Evolutionary conservation across 2,888 invertebrate species (phyloP), one percentile per base, ranked within the genome.

Genomic region (Napeogenes inachia): DNA sequence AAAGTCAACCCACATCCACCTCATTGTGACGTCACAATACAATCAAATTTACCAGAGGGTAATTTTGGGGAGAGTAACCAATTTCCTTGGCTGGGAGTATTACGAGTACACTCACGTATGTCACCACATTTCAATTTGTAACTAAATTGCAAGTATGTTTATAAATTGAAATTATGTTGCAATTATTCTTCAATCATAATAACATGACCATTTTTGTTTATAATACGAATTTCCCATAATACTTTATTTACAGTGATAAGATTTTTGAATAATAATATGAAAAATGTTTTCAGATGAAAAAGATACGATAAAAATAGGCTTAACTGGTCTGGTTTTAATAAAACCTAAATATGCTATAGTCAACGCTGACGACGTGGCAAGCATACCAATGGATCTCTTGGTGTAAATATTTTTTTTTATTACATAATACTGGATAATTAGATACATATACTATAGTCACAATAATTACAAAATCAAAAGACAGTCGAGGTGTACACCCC

Each of bases 61-160:
- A 70, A 73, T 54, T 50, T 72, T 4, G 73, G 75, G 0, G 74
- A 80, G 54, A 68, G 65, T 2, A 66, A 62, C 0, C 57, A 54
- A 2, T 79, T 82, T 50, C 77, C 80, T 0, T 85, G 86, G 86
- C 72, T 85, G 0, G 86, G 85, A 3, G 70, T 84, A 0, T 64
- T 85, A 2, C 66, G 78, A 12, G 77, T 80, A 0, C 75, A 78
- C 58, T 45, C 79, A n/a, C 78, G 85, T 85, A 69, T 77, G 80
- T 74, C 32, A 21, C 3, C 45, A 53, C 54, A 21, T 42, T 32
- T 5, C 45, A 57, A 58, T 38, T 8, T 42, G 8, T 42, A 10
- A 42, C 2, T 5, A 35, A 35, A 35, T 35, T 35, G 21, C 21
- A 21, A 21, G 21, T 21, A 21, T 21, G 21, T 21, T 21, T 21